These are phyloP conservation scores for Microhierax caerulescens DNA, from an alignment of 2,797 vertebrate species.

Conservation along the genomic window DNA sequence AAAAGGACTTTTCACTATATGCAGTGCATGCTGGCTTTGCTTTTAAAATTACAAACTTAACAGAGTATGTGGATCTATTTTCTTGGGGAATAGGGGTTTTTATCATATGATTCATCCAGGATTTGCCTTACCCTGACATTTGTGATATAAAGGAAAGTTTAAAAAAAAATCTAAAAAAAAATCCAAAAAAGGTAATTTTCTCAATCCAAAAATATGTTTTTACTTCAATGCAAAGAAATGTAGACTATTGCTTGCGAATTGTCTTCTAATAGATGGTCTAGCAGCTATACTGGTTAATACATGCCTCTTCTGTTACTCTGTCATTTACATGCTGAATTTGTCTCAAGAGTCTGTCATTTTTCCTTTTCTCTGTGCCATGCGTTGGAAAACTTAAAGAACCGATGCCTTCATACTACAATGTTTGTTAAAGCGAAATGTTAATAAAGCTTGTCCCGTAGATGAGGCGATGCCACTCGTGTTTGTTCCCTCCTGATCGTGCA, in stretches of 20 bases:
- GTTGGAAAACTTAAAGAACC: conserved; percentile 81
- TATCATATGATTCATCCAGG: conserved; percentile 80
- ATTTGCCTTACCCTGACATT: conserved; percentile 94
- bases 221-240: conserved; percentile 79
- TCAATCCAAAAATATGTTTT: conserved; percentile 73
- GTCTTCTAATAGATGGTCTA: conserved; percentile 81
- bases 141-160: conserved; percentile 75
- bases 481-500: background rate
- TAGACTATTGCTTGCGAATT: conserved; percentile 84
- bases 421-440: conserved; percentile 85
- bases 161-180: background rate
- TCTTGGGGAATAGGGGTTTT: conserved; percentile 85
- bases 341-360: conserved; percentile 72
- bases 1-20: conserved; percentile 70
- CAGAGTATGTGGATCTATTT: conserved; percentile 80
- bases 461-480: background rate
- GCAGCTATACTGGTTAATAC: conserved; percentile 72
- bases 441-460: conserved; percentile 76
- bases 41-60: conserved; percentile 80
- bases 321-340: conserved; percentile 66
- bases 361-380: conserved; percentile 84
- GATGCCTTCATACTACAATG: conserved; percentile 90
- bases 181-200: conserved; percentile 69
- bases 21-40: conserved; percentile 87
- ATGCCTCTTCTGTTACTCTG: conserved; percentile 76